Conservation (phyloP, 2,888 invertebrate genomes). For the Nebria salina region DNA sequence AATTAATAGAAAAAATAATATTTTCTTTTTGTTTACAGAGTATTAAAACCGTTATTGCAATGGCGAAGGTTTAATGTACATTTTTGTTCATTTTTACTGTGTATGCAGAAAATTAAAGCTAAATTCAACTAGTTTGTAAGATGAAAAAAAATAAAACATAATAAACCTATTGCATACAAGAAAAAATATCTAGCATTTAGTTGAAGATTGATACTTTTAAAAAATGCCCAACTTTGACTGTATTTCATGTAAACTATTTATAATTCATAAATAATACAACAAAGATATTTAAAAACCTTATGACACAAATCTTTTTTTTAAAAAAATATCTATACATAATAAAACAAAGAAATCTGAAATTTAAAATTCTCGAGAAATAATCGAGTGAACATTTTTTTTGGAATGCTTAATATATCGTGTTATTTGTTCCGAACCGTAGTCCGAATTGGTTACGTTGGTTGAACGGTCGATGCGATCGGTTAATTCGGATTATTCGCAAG, state of each 20-base stretch:
- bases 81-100: no score
- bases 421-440: conserved; percentile 4
- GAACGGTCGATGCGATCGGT: conserved; percentile 17
- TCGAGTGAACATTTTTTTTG: not conserved
- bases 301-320: not conserved
- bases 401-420: conserved; percentile 7
- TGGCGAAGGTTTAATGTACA: no score
- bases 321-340: not conserved
- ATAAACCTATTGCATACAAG: not conserved
- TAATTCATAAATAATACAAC: not conserved
- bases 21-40: no score
- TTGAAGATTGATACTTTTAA: not conserved
- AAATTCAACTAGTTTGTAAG: not conserved
- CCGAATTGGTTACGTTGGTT: not conserved
- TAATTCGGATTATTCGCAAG: conserved; percentile 75
- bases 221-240: not conserved
- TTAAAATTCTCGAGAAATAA: not conserved
- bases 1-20: not conserved
- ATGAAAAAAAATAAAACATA: not conserved
- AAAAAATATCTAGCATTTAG: no score
- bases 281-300: not conserved
- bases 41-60: no score
- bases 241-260: not conserved
- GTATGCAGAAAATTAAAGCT: no score
- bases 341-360: not conserved